Conservation (phyloP, 2,888 invertebrate species). For the Drosophila eohydei region DNA sequence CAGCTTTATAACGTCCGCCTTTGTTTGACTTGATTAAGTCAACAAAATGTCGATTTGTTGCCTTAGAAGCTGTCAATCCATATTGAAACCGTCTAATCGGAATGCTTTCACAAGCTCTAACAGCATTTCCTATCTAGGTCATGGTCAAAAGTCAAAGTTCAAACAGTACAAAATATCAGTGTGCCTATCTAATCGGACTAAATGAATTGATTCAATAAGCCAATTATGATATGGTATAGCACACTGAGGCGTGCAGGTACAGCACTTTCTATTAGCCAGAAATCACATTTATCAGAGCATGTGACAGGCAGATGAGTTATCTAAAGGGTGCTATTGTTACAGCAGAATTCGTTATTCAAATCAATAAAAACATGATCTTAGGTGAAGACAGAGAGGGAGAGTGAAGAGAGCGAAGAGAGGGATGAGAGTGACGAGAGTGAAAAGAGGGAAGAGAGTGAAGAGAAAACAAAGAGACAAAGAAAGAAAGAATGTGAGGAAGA, state of each 20-base stretch:
- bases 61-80: slow-evolving; percentile 32
- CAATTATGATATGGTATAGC: neutral
- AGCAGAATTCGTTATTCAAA: neutral
- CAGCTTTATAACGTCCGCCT: slow-evolving; percentile 39
- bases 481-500: neutral
- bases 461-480: too few relatives aligned
- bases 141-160: slow-evolving; percentile 1
- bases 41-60: slow-evolving; percentile 42
- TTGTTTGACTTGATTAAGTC: slow-evolving; percentile 45
- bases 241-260: too few relatives aligned
- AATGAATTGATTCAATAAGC: neutral
- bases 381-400: too few relatives aligned
- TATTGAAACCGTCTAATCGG: slow-evolving; percentile 13
- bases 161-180: neutral
- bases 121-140: neutral
- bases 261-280: neutral
- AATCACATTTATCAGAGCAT: neutral
- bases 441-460: too few relatives aligned
- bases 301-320: neutral
- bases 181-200: neutral
- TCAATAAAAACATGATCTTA: neutral
- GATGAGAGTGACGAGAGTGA: too few relatives aligned
- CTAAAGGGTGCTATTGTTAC: too few relatives aligned
- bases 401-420: too few relatives aligned
- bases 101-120: slow-evolving; percentile 13